Evolutionary conservation across 2,113 vertebrate species (phyloP).

Genomic region (Labrus mixtus): DNA sequence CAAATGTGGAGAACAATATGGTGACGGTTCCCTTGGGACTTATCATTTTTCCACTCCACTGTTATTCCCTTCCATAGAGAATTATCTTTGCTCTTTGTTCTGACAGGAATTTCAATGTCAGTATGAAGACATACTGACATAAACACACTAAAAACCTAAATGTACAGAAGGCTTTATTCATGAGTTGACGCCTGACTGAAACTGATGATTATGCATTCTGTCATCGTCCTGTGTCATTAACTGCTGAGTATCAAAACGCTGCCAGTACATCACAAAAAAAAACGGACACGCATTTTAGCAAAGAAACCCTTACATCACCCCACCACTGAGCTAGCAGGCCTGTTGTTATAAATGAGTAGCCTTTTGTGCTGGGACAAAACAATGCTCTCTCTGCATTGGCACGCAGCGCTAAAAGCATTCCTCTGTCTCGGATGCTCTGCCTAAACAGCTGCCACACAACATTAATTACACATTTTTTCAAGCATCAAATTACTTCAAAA

Average conservation of each 20-base stretch:
- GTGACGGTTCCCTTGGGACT: slow-evolving; percentile 51
- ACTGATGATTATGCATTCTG: slow-evolving; percentile 31
- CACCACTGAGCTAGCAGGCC: slow-evolving; percentile 26
- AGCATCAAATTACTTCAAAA: slow-evolving; percentile 26
- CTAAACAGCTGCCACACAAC: slow-evolving; percentile 22
- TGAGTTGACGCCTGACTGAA: slow-evolving; percentile 11
- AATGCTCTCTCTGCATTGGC: slow-evolving; percentile 51
- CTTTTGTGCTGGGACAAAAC: slow-evolving; percentile 65
- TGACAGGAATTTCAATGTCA: slow-evolving; percentile 56
- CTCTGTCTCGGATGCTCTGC: slow-evolving; percentile 24
- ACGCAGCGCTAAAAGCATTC: slow-evolving; percentile 24
- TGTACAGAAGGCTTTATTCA: slow-evolving; percentile 30
- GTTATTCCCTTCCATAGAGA: slow-evolving; percentile 54
- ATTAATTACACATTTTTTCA: slow-evolving; percentile 34
- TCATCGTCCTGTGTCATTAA: slow-evolving; percentile 53
- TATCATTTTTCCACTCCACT: slow-evolving; percentile 53
- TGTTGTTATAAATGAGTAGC: slow-evolving; percentile 45
- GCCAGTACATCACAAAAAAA: slow-evolving; percentile 36
- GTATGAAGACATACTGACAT: slow-evolving; percentile 15
- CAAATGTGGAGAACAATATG: slow-evolving; percentile 47
- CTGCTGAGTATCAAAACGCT: slow-evolving; percentile 21
- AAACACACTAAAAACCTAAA: slow-evolving; percentile 17
- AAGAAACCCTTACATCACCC: slow-evolving; percentile 33
- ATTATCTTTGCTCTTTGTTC: slow-evolving; percentile 48
- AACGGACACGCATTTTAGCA: slow-evolving; percentile 41